Evolutionary conservation across 2,113 vertebrate species (phyloP), one percentile per base, ranked within the genome.

Genomic region (Lepus americanus): DNA sequence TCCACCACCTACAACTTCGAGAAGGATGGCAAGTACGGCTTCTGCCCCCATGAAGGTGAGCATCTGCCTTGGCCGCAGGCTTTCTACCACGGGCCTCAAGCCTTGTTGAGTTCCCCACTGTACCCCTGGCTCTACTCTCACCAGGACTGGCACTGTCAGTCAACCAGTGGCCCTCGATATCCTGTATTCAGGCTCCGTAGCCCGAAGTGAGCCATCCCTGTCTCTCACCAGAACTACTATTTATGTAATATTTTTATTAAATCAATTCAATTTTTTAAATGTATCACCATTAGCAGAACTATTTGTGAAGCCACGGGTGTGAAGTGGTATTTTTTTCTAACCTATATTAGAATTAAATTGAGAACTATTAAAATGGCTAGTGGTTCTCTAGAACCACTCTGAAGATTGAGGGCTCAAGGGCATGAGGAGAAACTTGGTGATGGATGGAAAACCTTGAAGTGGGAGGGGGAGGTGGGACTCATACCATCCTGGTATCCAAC

Each of bases 31-130:
- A 99, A 99, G 98, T 99, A 99, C 0, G 99, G 99, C 94, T 99
- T 99, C 98, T 99, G 99, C 90, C 99, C 99, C 84, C 99, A 99
- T 2, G 99, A 99, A 97, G 98, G 99, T 99, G 98, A 99, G 99
- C 97, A 79, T 25, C 44, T 5, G 0, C 23, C 10, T 12, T 1
- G 29, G 11, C 29, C 51, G 53, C 7, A 1, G 20, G 55, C 63
- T 73, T 20, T 84, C n/a, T 76, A 2, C 6, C 29, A 0, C 59
- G 33, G 22, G 29, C 17, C 36, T 59, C 36, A n/a, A 29, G 36
- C n/a, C 22, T 36, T 12, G 27, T 11, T 0, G 0, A 39, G 59
- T 23, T 44, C n/a, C 9, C 27, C 0, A 0, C 19, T 9, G 0
- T 22, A 9, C 27, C 29, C 25, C 20, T 1, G 12, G n/a, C 9